Evolutionary conservation across 1,140 invertebrate species (phyloP), one percentile per base, ranked within the genome.

Genomic region (Bathynomus jamesi): DNA sequence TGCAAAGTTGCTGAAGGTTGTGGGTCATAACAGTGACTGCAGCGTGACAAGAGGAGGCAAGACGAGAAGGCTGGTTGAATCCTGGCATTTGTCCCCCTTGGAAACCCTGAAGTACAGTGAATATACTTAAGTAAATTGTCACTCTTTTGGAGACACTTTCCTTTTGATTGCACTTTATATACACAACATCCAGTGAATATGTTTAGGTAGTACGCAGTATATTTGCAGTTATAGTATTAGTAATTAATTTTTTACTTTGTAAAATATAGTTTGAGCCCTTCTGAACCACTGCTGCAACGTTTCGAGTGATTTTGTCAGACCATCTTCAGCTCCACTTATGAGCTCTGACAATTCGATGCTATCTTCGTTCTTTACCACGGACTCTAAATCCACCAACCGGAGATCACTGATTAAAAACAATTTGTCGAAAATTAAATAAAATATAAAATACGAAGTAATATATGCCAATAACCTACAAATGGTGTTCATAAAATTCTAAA

Each of bases 11-110:
- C 81, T 93, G 91, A 25, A 96, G 81, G 78, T 94, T 90, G 75
- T 88, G 88, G 4, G 91, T 91, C 93, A 96, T 96, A 13, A 95
- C 83, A 17, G 89, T 88, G 4, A 90, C 89, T 1, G 94, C 86
- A 78, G 91, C 92, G 79, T 93, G 90, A 79, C 91, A 95, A 82
- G 95, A 93, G 63, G 87, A 85, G 78, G 87, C 86, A 78, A 91
- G 86, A 79, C 87, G 85, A 5, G 83, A 84, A 61, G 84, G 85
- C 72, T 89, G 86, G 61, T 88, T 85, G 5, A 86, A 84, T 71
- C 87, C 86, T 7, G 91, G 91, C 69, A 95, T 85, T 76, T 87
- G 84, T 78, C 90, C 89, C 76, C 88, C 88, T 81, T 90, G 91
- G 76, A 85, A 87, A 7, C 89, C 92, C 85, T 89, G 79, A 0